Conservation (phyloP, 2,113 vertebrate genomes). For the Acrocephalus kingi region DNA sequence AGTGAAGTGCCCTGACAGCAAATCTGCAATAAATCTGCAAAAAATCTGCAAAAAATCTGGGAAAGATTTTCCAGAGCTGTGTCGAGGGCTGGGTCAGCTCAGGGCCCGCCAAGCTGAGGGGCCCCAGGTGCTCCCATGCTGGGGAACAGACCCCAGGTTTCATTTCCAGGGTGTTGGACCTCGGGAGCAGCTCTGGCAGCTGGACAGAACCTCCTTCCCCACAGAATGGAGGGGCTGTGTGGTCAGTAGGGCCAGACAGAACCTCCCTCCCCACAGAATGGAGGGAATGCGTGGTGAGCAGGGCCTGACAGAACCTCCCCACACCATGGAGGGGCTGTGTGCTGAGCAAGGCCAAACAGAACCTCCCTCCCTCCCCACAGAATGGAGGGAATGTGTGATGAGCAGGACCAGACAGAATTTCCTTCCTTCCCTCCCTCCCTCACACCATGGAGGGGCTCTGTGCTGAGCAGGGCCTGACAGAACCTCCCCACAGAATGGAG, state of each 20-base stretch:
- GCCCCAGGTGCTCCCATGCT: neutral
- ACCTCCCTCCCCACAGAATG: no score
- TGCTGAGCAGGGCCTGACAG: no score
- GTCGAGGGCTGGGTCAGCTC: neutral
- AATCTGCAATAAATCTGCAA: neutral
- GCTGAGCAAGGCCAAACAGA: no score
- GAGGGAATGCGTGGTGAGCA: no score
- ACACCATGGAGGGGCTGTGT: no score
- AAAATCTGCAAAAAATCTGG: neutral
- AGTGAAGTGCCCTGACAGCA: neutral
- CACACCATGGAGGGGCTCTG: no score
- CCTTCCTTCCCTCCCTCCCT: no score
- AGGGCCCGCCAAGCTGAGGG: neutral
- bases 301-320: no score
- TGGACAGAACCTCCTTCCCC: neutral
- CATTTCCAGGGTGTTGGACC: neutral
- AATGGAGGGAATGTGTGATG: no score
- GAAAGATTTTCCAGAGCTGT: neutral
- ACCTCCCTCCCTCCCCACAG: no score
- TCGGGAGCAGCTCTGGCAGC: neutral
- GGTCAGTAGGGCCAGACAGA: neutral
- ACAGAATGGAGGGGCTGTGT: rapidly evolving
- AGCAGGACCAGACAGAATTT: no score
- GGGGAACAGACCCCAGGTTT: neutral
- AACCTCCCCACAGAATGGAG: no score